Evolutionary conservation across 2,797 vertebrate species (phyloP).

Genomic region (Florisuga fusca): DNA sequence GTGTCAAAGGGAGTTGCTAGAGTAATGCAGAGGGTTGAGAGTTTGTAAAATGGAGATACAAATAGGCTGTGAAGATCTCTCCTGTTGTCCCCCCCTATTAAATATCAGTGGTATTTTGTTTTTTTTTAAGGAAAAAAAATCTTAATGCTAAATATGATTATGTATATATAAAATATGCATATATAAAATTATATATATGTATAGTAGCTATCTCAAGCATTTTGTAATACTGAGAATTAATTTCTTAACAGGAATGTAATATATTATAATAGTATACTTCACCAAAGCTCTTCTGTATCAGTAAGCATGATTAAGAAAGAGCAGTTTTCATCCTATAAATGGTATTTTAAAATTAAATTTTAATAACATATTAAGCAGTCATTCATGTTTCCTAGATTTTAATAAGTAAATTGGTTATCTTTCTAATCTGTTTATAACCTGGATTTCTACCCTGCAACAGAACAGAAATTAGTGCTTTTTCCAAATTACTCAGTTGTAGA

Average conservation of each 20-base stretch:
- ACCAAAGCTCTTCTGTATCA: slow-evolving; percentile 62
- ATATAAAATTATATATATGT: not conserved
- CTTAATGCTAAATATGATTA: not conserved
- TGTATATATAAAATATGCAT: not conserved
- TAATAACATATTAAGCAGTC: slow-evolving; percentile 45
- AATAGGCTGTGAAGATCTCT: not conserved
- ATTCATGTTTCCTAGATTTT: slow-evolving; percentile 55
- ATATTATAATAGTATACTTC: slow-evolving; percentile 46
- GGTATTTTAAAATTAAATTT: slow-evolving; percentile 71
- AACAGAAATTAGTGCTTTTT: slow-evolving; percentile 44
- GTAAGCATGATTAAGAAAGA: slow-evolving; percentile 60
- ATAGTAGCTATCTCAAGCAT: not conserved
- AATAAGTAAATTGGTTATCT: slow-evolving; percentile 51
- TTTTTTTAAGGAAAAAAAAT: not conserved
- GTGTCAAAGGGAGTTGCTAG: not conserved
- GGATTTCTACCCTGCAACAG: slow-evolving; percentile 35
- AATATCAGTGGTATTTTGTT: not conserved
- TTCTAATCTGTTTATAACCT: slow-evolving; percentile 21
- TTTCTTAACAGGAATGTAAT: slow-evolving; percentile 52
- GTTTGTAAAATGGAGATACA: not conserved
- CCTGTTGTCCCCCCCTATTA: not conserved
- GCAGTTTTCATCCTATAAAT: slow-evolving; percentile 63
- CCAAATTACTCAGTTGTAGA: slow-evolving; percentile 24
- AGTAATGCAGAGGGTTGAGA: not conserved
- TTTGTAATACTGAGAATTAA: slow-evolving; percentile 55